Conservation (phyloP, 2,113 vertebrate species). For the Acinonyx jubatus region DNA sequence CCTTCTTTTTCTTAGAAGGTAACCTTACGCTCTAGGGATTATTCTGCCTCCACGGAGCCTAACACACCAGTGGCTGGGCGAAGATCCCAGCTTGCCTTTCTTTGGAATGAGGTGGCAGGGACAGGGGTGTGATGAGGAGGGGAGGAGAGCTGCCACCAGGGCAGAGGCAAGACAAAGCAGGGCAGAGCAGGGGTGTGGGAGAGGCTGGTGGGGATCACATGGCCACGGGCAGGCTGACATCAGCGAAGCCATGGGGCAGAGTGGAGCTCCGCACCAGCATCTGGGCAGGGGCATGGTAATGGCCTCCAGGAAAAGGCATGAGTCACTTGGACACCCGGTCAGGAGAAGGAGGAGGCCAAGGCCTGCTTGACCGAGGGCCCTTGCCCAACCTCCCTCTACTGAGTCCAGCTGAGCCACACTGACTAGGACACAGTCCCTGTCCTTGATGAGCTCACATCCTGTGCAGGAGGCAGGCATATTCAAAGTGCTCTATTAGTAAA, state of each 20-base stretch:
- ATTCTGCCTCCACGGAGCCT: background rate
- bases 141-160: background rate
- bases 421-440: background rate
- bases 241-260: background rate
- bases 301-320: background rate
- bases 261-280: background rate
- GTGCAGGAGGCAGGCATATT: background rate
- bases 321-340: background rate
- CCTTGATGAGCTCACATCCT: background rate
- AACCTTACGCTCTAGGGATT: background rate
- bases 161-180: background rate
- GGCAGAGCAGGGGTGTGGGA: background rate
- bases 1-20: background rate
- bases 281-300: background rate
- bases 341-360: background rate
- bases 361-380: background rate
- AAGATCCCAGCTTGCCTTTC: background rate
- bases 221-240: background rate
- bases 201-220: background rate
- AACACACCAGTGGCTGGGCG: background rate
- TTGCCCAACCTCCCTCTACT: background rate
- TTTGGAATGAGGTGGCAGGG: background rate
- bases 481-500: background rate
- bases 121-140: background rate
- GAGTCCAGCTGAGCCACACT: background rate